These are phyloP conservation scores for Hydrocynus forskahlii DNA, from an alignment of 2,797 vertebrate genomes.

Conservation along the genomic window DNA sequence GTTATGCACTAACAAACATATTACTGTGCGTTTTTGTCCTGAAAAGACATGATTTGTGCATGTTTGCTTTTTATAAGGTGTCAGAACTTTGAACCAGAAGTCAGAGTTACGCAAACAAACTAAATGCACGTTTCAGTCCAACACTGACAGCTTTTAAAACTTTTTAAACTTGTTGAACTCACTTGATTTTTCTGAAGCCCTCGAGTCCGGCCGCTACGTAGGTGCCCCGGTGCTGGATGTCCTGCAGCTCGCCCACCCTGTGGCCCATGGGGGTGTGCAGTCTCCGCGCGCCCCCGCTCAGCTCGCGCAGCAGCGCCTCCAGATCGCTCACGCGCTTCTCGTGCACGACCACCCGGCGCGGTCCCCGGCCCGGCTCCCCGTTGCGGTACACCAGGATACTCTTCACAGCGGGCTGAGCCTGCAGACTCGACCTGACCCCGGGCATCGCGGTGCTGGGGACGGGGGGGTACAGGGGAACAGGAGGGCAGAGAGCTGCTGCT, in stretches of 20 bases:
- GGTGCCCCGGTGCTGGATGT: conserved; percentile 71
- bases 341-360: conserved; percentile 89
- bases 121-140: not conserved
- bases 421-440: conserved; percentile 79
- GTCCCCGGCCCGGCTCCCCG: conserved; percentile 91
- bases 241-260: conserved; percentile 85
- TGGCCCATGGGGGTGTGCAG: conserved; percentile 95
- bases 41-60: no score
- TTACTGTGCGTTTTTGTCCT: no score
- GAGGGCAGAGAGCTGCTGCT: not conserved
- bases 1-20: no score
- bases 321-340: conserved; percentile 90
- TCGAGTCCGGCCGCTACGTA: conserved; percentile 95
- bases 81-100: no score
- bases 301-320: conserved; percentile 90
- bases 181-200: conserved; percentile 88
- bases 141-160: not conserved
- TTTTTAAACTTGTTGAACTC: not conserved
- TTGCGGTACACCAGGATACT: conserved; percentile 91
- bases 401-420: conserved; percentile 91
- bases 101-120: no score
- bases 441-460: conserved; percentile 60
- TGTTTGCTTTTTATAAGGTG: no score
- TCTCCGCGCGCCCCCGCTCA: conserved; percentile 89
- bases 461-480: not conserved